Conservation (phyloP, 2,113 vertebrate genomes). For the Perca fluviatilis region DNA sequence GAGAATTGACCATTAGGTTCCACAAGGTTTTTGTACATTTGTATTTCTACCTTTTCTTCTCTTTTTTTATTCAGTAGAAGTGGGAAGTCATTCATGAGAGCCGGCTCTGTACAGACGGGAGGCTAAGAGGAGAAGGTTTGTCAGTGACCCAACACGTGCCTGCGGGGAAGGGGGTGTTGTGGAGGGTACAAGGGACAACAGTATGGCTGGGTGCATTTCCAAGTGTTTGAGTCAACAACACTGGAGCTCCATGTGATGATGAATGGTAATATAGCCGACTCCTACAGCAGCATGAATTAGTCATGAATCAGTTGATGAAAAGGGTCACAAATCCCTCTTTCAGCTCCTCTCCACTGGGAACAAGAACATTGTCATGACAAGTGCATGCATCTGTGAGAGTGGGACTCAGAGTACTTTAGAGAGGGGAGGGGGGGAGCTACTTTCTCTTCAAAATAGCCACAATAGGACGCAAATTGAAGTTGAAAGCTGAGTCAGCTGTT, state of each 20-base stretch:
- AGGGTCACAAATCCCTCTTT: conserved; percentile 63
- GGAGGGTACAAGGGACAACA: conserved; percentile 5
- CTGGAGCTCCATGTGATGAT: conserved; percentile 47
- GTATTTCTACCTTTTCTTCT: not conserved
- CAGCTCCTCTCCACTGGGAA: conserved; percentile 45
- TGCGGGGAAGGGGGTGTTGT: not conserved
- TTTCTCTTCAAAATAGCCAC: not conserved
- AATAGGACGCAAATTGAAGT: not conserved
- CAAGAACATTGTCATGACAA: conserved; percentile 22
- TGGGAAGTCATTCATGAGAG: conserved; percentile 1
- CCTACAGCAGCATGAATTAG: conserved; percentile 75
- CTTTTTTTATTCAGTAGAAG: not conserved
- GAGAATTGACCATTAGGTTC: no score
- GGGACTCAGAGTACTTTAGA: not conserved
- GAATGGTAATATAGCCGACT: conserved; percentile 46
- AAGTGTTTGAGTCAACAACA: conserved; percentile 10
- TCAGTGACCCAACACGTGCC: conserved; percentile 9
- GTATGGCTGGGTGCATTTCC: conserved; percentile 34
- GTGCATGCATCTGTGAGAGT: not conserved
- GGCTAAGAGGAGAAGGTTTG: conserved; percentile 18
- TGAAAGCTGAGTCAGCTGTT: not conserved
- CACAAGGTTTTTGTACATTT: not conserved
- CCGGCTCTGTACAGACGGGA: not conserved
- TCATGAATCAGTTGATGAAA: conserved; percentile 66
- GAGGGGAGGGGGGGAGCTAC: no score